Evolutionary conservation across 2,888 invertebrate genomes (phyloP).

Genomic region (Chrysodeixis includens): DNA sequence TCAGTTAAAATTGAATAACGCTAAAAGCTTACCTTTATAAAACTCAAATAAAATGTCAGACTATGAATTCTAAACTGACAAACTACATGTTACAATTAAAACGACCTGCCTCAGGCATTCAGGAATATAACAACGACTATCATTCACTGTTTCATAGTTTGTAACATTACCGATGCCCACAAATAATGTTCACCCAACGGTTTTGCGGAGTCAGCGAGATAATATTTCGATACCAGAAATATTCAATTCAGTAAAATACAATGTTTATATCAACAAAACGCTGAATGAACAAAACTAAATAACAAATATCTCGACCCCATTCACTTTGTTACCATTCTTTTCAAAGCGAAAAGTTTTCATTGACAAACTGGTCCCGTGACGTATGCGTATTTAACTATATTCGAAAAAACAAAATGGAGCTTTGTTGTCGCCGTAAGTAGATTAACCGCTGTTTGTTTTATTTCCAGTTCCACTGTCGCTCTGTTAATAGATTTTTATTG

Average conservation of each 20-base stretch:
- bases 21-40: background rate
- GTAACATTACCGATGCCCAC: constrained; percentile 20
- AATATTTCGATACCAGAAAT: constrained; percentile 16
- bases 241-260: constrained; percentile 45
- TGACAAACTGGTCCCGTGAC: constrained; percentile 53
- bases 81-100: constrained; percentile 18
- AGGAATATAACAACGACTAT: constrained; percentile 19
- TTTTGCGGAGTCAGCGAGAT: constrained; percentile 29
- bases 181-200: constrained; percentile 33
- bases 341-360: constrained; percentile 58
- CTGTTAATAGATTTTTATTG: constrained; percentile 38
- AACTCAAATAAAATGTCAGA: background rate
- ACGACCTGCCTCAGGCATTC: constrained; percentile 27
- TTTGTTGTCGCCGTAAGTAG: constrained; percentile 35
- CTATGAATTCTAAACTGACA: constrained; percentile 16
- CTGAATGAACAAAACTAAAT: constrained; percentile 57
- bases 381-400: constrained; percentile 35
- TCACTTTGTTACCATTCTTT: constrained; percentile 55
- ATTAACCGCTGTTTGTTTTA: constrained; percentile 33
- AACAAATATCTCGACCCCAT: constrained; percentile 62
- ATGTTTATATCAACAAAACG: constrained; percentile 61
- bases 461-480: constrained; percentile 31
- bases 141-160: constrained; percentile 28
- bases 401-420: constrained; percentile 43
- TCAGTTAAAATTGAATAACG: background rate